Base-by-base conservation (phyloP, 1,140 invertebrate genomes). In the Whitmania pigra region DNA sequence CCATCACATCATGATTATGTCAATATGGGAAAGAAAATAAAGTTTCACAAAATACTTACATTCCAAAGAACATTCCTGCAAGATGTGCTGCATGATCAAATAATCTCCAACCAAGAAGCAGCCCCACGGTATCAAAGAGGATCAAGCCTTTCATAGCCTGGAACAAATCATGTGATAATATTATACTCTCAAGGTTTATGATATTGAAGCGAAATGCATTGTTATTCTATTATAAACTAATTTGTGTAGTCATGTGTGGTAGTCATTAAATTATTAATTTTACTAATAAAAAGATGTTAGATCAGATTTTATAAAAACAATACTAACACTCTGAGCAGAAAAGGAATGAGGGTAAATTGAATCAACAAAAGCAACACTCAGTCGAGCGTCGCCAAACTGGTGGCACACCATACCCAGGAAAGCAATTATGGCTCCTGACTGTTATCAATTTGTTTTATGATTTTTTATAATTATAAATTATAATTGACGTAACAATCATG, bases 21-120 rank as follows among this genome's bases (percentile, higher is more conserved):
- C 66, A 6, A 71, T 53, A 20, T 69, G 67, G 71, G 25, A 72
- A 7, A 55, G 57, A 57, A 67, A 53, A 20, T 27, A 22, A 13
- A 31, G 25, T 20, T 55, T 40, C 36, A 29, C 22, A 57, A 40
- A 53, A 13, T 17, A 80, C 79, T 83, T 78, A 94, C 90, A 97
- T 86, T 85, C 94, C 94, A 85, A 89, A 93, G 55, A 93, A 77
- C 54, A 90, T 88, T 69, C 94, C 94, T 67, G 93, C 92, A 76
- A 98, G 87, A 89, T 98, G 95, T 40, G 93, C 94, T n/a, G 94
- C 93, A 85, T 98, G 94, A 79, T 98, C 95, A 80, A 97, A 91
- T 73, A 92, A 86, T 80, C 87, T 88, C 93, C 93, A 97, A n/a
- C 90, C 86, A 29, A 93, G 78, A 7, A 94, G 43, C 53, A 94